Evolutionary conservation across 92 coral and sea anemone species (phyloP).

Genomic region (Epizoanthus fatuus): DNA sequence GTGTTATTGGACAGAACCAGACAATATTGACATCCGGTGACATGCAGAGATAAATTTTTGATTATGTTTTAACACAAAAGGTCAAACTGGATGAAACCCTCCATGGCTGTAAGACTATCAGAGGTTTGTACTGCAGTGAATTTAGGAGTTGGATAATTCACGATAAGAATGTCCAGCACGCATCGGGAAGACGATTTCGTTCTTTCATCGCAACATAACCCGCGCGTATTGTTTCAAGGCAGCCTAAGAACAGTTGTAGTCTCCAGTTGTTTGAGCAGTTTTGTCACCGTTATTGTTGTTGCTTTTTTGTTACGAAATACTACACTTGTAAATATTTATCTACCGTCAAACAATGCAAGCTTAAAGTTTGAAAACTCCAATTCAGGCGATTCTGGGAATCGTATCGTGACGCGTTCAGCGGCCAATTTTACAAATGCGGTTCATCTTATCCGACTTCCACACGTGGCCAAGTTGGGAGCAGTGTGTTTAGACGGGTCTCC

Average conservation of each 20-base stretch:
- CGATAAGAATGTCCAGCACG: neutral
- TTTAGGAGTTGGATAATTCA: no score
- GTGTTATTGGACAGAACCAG: no score
- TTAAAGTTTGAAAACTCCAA: slow-evolving; percentile 5
- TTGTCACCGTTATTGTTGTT: slow-evolving; percentile 75
- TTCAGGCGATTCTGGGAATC: neutral
- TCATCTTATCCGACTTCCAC: slow-evolving; percentile 48
- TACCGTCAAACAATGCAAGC: slow-evolving; percentile 35
- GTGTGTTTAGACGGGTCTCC: slow-evolving; percentile 93
- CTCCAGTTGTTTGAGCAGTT: slow-evolving; percentile 80
- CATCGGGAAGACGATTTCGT: neutral
- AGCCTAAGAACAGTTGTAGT: slow-evolving; percentile 66
- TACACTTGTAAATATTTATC: slow-evolving; percentile 85
- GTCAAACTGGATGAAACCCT: no score
- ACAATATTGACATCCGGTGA: no score
- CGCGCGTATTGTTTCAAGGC: slow-evolving; percentile 18
- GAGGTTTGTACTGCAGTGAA: no score
- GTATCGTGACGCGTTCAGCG: slow-evolving; percentile 13
- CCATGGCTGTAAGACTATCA: no score
- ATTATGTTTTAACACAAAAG: no score
- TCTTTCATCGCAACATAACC: neutral
- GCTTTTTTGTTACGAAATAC: slow-evolving; percentile 90
- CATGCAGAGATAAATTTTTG: no score
- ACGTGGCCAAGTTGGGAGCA: slow-evolving; percentile 79
- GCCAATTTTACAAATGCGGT: slow-evolving; percentile 11